Base-by-base conservation (phyloP, 37 sponge, comb jelly and placozoan genomes). In the Theonella swinhoei region DNA sequence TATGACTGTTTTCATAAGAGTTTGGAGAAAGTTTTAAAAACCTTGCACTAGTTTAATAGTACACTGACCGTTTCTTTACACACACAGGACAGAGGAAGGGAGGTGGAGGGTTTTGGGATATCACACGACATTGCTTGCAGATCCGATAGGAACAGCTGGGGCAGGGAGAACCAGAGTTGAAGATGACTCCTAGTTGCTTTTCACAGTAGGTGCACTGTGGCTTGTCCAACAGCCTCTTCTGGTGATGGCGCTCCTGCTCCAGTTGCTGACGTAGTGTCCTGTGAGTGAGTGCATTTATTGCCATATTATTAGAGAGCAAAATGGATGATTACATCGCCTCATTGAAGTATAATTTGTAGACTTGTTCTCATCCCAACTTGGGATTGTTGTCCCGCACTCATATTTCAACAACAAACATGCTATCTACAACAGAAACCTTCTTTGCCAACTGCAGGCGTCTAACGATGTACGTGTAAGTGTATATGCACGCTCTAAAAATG, bases 1-100 rank as follows among this genome's bases (percentile, higher is more conserved):
- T 70, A 39, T 34, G 71, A 22, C 71, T 38, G 35, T 5, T 33
- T 34, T 70, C 37, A 22, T 39, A 70, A 31, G 20, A 2, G 17
- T 70, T 70, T 4, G 33, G 60, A 58, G 17, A 58, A 58, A 58
- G 60, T 58, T 58, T 5, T 23, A 65, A 7, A 65, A 26, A n/a
- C n/a, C n/a, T n/a, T n/a, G n/a, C n/a, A n/a, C n/a, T n/a, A n/a
- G n/a, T n/a, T n/a, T n/a, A n/a, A n/a, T n/a, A n/a, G 71, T 34
- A 70, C 32, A 64, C 77, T 25, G 2, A 80, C 87, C 81, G 73
- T 34, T 79, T 64, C 61, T 66, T 87, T 0, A 36, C 75, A 67
- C 87, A 87, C 17, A 80, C 66, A 7, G 73, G 19, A 32, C 87
- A 87, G 38, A 80, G 25, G 28, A 80, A 87, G 0, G 60, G 71